phyloP scores from a whole-genome alignment of 1,140 invertebrate species.

The Drosophila arizonae region DNA sequence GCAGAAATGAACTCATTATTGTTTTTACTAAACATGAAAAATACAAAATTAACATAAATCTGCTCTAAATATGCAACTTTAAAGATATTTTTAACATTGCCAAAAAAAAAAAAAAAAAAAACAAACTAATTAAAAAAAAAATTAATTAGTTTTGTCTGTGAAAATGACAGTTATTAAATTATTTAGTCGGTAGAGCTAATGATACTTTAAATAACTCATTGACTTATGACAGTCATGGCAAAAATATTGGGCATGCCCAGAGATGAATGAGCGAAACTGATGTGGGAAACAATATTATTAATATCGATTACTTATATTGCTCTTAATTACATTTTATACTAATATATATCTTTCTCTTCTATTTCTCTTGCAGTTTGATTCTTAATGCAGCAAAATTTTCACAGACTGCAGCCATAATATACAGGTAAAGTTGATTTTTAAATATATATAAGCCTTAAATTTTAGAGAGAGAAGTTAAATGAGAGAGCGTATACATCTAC shows the following conservation, averaged over 20 bases:
- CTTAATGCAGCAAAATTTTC: neutral
- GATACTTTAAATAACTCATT: neutral
- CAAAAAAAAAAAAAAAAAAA: too few relatives aligned
- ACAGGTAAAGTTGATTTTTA: slow-evolving; percentile 10
- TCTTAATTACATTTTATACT: neutral
- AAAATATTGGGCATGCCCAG: too few relatives aligned
- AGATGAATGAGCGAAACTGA: too few relatives aligned
- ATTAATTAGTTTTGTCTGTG: neutral
- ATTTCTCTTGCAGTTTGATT: slow-evolving; percentile 17
- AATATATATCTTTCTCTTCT: neutral
- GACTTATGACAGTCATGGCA: too few relatives aligned
- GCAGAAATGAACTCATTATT: neutral
- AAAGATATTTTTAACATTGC: too few relatives aligned
- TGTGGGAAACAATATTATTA: neutral
- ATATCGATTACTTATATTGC: neutral
- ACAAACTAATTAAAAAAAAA: neutral
- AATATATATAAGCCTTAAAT: neutral
- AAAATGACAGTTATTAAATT: too few relatives aligned
- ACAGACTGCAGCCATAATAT: slow-evolving; percentile 4
- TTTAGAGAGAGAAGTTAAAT: too few relatives aligned
- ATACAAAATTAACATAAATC: too few relatives aligned
- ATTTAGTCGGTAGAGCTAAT: neutral
- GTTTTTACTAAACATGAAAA: too few relatives aligned
- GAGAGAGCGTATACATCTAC: neutral
- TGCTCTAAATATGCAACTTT: neutral